These are phyloP conservation scores for Mustela erminea DNA, from an alignment of 2,797 vertebrate species.

Conservation along the genomic window DNA sequence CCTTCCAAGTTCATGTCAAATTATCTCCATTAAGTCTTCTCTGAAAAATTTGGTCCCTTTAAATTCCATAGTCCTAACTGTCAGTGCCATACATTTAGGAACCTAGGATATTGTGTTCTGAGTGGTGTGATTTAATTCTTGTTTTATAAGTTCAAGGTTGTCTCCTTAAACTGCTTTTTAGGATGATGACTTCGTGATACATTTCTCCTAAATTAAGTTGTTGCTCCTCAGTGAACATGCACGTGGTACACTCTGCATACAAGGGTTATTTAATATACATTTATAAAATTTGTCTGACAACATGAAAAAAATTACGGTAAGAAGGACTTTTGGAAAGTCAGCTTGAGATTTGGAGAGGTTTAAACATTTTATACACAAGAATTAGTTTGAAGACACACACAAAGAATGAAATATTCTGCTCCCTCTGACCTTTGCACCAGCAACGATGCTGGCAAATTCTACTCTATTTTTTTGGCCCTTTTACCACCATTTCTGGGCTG, in stretches of 20 bases:
- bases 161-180: neutral
- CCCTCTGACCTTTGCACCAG: neutral
- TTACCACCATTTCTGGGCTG: neutral
- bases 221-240: neutral
- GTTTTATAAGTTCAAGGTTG: neutral
- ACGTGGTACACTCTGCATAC: neutral
- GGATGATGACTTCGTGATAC: neutral
- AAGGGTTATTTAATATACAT: neutral
- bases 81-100: neutral
- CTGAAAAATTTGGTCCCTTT: neutral
- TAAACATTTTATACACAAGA: neutral
- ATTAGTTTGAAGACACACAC: constrained; percentile 9
- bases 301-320: neutral
- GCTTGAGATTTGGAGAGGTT: neutral
- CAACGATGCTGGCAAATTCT: neutral
- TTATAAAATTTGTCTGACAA: neutral
- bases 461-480: neutral
- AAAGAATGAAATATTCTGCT: constrained; percentile 37
- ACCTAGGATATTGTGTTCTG: neutral
- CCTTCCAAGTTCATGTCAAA: neutral
- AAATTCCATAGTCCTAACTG: neutral
- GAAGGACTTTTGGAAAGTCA: constrained; percentile 28
- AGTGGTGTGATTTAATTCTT: neutral
- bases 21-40: neutral
- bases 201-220: neutral